Evolutionary conservation across 2,797 vertebrate species (phyloP), one percentile per base, ranked within the genome.

Genomic region (Microcaecilia unicolor): DNA sequence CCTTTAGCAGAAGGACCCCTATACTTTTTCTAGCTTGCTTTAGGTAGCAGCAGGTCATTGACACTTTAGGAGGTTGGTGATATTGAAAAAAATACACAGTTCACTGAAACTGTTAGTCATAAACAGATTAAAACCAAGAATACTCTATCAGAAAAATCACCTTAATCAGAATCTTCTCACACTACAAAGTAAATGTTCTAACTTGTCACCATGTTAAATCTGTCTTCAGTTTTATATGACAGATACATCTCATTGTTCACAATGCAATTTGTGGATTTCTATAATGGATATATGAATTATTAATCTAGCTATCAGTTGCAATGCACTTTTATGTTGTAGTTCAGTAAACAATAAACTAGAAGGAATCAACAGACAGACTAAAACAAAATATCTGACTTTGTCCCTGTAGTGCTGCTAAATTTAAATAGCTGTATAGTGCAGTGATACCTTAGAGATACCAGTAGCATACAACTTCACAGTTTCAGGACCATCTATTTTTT

Each of bases 111-210:
- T 45, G 34, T 39, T 66, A 51, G 15, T 48, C 48, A 58, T 40
- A 39, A 23, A 51, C 51, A 38, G 42, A 23, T 46, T 38, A 41
- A 37, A 62, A 49, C 17, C 52, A 51, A 28, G 49, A 48, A 28
- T 57, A 70, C 51, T 41, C 37, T 39, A 58, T 70, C 34, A 66
- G 15, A 33, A 53, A 67, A 65, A 51, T 62, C 59, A 65, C 61
- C 37, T 58, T 47, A 52, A 25, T 58, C 44, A 41, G 44, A 70
- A 64, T 32, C 55, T 55, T 58, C 48, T 63, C 51, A 21, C 28
- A 35, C 41, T 47, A 44, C 37, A 48, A n/a, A 55, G 30, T 51
- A 53, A 50, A 43, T 53, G 60, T 52, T 61, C 38, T 49, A 48
- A 52, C 48, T 36, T 53, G 51, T 54, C 57, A 22, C 45, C 51